These are phyloP conservation scores for Pimephales promelas DNA, from an alignment of 2,113 vertebrate species.

Conservation along the genomic window DNA sequence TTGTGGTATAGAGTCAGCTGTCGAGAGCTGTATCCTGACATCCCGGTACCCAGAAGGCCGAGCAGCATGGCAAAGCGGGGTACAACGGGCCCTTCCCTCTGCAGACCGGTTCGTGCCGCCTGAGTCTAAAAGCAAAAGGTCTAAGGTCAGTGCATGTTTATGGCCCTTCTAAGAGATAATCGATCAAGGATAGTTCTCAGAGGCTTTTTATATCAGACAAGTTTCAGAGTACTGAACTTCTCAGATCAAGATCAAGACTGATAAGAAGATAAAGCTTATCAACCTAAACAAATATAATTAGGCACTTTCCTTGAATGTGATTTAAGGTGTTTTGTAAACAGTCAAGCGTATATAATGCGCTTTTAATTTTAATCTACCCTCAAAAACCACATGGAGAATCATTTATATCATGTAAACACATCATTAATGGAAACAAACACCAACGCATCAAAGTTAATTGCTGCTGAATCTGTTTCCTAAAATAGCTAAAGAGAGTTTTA, in stretches of 20 bases:
- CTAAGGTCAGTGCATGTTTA: slow-evolving; percentile 33
- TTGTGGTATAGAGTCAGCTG: slow-evolving; percentile 79
- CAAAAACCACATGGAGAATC: background rate
- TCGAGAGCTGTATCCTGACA: slow-evolving; percentile 82
- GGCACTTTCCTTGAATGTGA: background rate
- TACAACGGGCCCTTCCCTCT: slow-evolving; percentile 69
- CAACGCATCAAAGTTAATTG: background rate
- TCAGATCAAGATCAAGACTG: background rate
- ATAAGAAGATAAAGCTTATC: background rate
- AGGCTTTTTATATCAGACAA: background rate
- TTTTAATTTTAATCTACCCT: background rate
- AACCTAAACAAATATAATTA: background rate
- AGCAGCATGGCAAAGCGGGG: slow-evolving; percentile 75
- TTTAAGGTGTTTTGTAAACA: background rate
- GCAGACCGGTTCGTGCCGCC: slow-evolving; percentile 73
- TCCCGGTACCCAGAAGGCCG: slow-evolving; percentile 78
- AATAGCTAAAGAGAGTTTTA: slow-evolving; percentile 34
- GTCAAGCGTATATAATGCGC: background rate
- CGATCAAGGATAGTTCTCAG: background rate
- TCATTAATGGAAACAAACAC: slow-evolving; percentile 19
- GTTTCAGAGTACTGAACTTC: background rate
- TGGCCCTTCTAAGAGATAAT: background rate
- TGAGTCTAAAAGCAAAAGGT: slow-evolving; percentile 75
- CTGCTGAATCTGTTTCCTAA: slow-evolving; percentile 40
- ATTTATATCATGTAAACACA: background rate